Evolutionary conservation across 2,797 vertebrate genomes (phyloP).

Genomic region (Malurus splendens): DNA sequence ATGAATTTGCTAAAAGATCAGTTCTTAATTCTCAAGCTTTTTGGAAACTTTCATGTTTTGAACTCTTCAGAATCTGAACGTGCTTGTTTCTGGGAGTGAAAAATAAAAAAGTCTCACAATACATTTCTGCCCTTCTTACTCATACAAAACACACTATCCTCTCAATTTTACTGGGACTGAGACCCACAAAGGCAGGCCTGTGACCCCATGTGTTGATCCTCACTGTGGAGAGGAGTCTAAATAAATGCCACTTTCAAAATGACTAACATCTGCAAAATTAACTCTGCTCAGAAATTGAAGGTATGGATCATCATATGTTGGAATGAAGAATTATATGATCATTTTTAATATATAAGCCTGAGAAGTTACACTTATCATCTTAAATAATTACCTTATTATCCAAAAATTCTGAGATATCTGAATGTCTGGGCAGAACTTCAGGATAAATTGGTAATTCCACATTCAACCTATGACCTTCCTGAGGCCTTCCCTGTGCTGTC

Average conservation of each 20-base stretch:
- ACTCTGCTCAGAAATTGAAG: neutral
- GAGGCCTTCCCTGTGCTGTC: neutral
- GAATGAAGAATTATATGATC: neutral
- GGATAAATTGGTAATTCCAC: neutral
- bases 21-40: neutral
- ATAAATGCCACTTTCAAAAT: neutral
- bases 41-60: neutral
- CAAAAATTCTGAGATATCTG: neutral
- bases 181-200: neutral
- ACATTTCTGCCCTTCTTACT: neutral
- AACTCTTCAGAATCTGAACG: neutral
- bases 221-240: neutral
- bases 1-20: neutral
- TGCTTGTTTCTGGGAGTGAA: neutral
- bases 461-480: neutral
- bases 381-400: neutral
- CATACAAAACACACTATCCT: neutral
- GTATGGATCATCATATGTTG: accelerated
- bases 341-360: neutral
- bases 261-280: neutral
- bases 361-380: neutral
- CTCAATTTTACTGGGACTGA: neutral
- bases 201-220: neutral
- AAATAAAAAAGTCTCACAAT: neutral
- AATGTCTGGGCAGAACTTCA: too few species aligned